Percentiles rank a stretch among this genome's conserved stretches.
Conservation (phyloP, 1,140 invertebrate species). For the Dreissena polymorpha region DNA sequence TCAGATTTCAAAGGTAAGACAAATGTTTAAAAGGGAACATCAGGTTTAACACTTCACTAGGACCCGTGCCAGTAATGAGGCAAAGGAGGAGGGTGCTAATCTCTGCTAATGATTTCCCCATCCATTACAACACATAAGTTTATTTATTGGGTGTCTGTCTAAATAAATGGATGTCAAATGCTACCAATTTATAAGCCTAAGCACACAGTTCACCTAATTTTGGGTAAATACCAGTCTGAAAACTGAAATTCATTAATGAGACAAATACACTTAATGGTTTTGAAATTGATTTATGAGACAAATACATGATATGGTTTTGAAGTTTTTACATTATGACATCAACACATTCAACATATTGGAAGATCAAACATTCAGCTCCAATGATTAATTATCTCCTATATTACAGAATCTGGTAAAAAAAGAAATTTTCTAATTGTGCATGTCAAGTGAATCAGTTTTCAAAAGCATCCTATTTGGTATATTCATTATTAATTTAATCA, state of each 20-base stretch:
- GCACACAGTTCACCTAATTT: neutral
- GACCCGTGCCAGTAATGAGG: conserved; percentile 1
- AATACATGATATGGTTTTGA: neutral
- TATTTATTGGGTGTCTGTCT: conserved; percentile 32
- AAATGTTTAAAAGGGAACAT: neutral
- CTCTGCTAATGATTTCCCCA: conserved; percentile 2
- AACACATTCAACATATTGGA: too few relatives aligned
- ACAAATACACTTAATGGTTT: neutral
- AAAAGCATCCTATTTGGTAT: too few relatives aligned
- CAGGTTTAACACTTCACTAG: conserved; percentile 20
- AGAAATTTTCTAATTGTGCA: too few relatives aligned
- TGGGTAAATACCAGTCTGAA: neutral
- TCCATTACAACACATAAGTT: conserved; percentile 3
- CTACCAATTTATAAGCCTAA: neutral
- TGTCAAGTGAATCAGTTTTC: too few relatives aligned
- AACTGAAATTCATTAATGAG: conserved; percentile 3
- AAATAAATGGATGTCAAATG: neutral
- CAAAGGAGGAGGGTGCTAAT: neutral
- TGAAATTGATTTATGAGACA: conserved; percentile 4
- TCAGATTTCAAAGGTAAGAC: conserved; percentile 21
- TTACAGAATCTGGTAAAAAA: too few relatives aligned
- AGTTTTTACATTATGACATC: too few relatives aligned
- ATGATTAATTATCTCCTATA: too few relatives aligned
- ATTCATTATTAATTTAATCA: too few relatives aligned
- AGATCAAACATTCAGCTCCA: too few relatives aligned